Evolutionary conservation across 2,113 vertebrate genomes (phyloP).

Genomic region (Oceanodroma tethys): DNA sequence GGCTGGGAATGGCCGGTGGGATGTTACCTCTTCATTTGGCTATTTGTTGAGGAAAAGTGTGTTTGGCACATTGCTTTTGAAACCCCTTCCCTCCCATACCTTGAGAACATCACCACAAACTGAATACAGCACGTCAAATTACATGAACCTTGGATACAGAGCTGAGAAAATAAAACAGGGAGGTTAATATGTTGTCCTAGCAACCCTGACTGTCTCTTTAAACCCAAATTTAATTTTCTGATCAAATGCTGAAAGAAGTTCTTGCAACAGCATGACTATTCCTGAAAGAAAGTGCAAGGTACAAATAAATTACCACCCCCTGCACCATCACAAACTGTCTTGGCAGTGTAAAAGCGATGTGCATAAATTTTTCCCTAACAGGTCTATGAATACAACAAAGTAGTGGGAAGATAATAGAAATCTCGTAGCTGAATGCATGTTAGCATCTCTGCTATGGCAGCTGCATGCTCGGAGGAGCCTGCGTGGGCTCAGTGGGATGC

Average conservation of each 20-base stretch:
- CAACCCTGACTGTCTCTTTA: constrained; percentile 58
- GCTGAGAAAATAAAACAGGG: not conserved
- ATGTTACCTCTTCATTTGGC: not conserved
- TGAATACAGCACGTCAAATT: not conserved
- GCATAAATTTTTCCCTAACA: constrained; percentile 18
- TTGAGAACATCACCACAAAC: not conserved
- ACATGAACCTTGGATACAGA: not conserved
- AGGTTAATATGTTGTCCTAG: constrained; percentile 59
- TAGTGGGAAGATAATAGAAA: not conserved
- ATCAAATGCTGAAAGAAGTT: constrained; percentile 52
- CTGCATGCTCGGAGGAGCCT: not conserved
- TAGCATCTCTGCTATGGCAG: not conserved
- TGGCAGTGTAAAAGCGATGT: not conserved
- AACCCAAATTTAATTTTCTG: constrained; percentile 62
- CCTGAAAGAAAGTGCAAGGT: constrained; percentile 21
- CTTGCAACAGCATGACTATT: constrained; percentile 40
- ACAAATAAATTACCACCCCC: constrained; percentile 37
- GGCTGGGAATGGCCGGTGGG: not conserved
- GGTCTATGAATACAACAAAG: constrained; percentile 8
- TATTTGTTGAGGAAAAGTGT: not conserved
- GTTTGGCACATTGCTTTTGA: not conserved
- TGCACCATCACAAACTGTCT: not conserved
- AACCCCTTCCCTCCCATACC: not conserved
- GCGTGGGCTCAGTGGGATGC: not conserved
- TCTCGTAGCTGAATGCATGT: not conserved